Conservation (phyloP, 2,888 invertebrate genomes). For the Callinectes sapidus region DNA sequence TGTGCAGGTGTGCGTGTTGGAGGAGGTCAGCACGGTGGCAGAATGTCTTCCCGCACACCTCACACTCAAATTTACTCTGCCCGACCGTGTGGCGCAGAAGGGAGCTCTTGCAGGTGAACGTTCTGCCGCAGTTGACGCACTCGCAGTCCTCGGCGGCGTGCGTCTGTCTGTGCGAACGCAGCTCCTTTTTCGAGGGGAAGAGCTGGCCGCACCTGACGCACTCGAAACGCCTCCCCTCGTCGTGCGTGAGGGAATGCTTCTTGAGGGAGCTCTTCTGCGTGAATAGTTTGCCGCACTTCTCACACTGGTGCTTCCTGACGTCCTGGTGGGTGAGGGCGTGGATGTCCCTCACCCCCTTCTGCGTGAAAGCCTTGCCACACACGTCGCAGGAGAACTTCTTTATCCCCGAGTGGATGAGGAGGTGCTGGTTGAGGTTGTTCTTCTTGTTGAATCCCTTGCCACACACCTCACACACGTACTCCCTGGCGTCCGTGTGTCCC, state of each 20-base stretch:
- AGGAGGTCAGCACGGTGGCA: background rate
- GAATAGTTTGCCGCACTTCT: constrained; percentile 90
- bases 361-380: constrained; percentile 15
- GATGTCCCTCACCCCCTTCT: background rate
- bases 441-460: constrained; percentile 25
- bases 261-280: constrained; percentile 42
- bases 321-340: constrained; percentile 81
- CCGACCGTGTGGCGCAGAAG: background rate
- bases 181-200: constrained; percentile 11
- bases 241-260: background rate
- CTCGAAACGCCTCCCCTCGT: background rate
- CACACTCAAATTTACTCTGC: background rate
- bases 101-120: background rate
- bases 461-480: constrained; percentile 23
- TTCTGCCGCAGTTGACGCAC: background rate
- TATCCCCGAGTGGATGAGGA: background rate
- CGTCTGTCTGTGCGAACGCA: background rate
- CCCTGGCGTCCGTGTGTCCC: background rate
- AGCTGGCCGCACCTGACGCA: background rate
- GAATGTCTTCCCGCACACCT: background rate
- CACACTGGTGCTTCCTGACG: constrained; percentile 89
- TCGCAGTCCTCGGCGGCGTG: background rate
- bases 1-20: background rate
- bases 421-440: background rate
- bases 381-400: constrained; percentile 10